These are phyloP conservation scores for Hydrotaea diabolus DNA, from an alignment of 2,888 invertebrate species.

Conservation along the genomic window DNA sequence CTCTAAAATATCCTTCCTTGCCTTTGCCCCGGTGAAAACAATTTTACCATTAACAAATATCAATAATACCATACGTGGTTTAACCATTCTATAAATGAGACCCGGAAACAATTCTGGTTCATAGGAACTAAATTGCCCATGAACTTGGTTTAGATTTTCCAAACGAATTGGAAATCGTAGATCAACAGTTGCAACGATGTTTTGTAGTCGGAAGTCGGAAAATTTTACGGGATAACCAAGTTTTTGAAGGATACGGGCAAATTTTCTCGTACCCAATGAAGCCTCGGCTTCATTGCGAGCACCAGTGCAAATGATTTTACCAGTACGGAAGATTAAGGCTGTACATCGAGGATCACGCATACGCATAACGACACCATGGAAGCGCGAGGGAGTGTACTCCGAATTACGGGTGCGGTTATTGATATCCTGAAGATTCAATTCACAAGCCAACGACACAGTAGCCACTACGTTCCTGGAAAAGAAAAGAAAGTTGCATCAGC, in stretches of 20 bases:
- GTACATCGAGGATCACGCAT: slow-evolving; percentile 89
- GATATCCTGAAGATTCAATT: slow-evolving; percentile 87
- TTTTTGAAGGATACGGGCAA: slow-evolving; percentile 91
- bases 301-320: slow-evolving; percentile 91
- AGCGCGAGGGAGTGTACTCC: slow-evolving; percentile 91
- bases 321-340: slow-evolving; percentile 87
- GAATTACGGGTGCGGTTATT: slow-evolving; percentile 91
- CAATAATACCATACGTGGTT: slow-evolving; percentile 95
- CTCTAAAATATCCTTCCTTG: slow-evolving; percentile 93
- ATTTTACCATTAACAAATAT: slow-evolving; percentile 99
- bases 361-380: slow-evolving; percentile 92
- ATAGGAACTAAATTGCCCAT: slow-evolving; percentile 91
- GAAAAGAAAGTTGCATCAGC: neutral
- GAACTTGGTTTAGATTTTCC: slow-evolving; percentile 88
- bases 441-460: slow-evolving; percentile 88
- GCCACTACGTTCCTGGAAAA: slow-evolving; percentile 89
- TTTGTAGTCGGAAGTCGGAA: slow-evolving; percentile 89
- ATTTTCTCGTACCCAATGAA: slow-evolving; percentile 89
- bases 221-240: slow-evolving; percentile 89
- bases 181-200: slow-evolving; percentile 89
- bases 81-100: slow-evolving; percentile 98
- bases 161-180: slow-evolving; percentile 87
- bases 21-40: slow-evolving; percentile 96
- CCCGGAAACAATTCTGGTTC: slow-evolving; percentile 99
- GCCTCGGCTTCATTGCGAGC: slow-evolving; percentile 90